Evolutionary conservation across 1,140 invertebrate genomes (phyloP).

Genomic region (Amphibalanus amphitrite): DNA sequence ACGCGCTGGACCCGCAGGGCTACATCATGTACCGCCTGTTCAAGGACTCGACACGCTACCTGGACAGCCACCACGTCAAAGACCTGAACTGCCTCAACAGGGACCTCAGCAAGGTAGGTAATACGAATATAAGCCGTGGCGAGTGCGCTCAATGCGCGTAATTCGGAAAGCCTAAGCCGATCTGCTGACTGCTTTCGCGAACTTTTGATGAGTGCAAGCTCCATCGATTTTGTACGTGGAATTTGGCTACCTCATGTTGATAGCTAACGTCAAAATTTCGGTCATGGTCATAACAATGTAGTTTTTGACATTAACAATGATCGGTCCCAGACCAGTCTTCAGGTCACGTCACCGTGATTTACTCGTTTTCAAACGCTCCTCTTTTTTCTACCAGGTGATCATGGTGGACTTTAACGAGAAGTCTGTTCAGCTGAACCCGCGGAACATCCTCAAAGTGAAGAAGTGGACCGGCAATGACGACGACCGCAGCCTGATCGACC

Average conservation of each 20-base stretch:
- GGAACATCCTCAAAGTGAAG: conserved; percentile 72
- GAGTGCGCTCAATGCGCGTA: conserved; percentile 7
- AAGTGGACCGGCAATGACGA: conserved; percentile 87
- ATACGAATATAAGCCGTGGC: too few species aligned
- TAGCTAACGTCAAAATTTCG: too few species aligned
- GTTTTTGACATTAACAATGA: too few species aligned
- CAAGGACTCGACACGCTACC: conserved; percentile 88
- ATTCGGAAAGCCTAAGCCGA: too few species aligned
- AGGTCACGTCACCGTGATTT: too few species aligned
- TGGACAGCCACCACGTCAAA: conserved; percentile 89
- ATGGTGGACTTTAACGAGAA: conserved; percentile 86
- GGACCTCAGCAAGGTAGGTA: conserved; percentile 70
- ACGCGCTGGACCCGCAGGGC: conserved; percentile 76
- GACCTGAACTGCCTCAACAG: conserved; percentile 86
- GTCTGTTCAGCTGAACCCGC: conserved; percentile 68
- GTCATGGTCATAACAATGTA: too few species aligned
- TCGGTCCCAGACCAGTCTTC: too few species aligned
- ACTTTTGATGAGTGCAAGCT: conserved; percentile 13
- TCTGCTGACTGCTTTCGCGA: conserved; percentile 9
- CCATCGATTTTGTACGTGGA: too few species aligned
- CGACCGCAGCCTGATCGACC: conserved; percentile 70
- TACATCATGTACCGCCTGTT: conserved; percentile 82
- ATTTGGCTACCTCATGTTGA: too few species aligned
- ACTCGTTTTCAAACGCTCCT: too few species aligned
- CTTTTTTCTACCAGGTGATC: conserved; percentile 49